Percentiles rank a stretch among this genome's conserved stretches.
phyloP scores from a whole-genome alignment of 1,140 invertebrate genomes.

The Lucilia cuprina region DNA sequence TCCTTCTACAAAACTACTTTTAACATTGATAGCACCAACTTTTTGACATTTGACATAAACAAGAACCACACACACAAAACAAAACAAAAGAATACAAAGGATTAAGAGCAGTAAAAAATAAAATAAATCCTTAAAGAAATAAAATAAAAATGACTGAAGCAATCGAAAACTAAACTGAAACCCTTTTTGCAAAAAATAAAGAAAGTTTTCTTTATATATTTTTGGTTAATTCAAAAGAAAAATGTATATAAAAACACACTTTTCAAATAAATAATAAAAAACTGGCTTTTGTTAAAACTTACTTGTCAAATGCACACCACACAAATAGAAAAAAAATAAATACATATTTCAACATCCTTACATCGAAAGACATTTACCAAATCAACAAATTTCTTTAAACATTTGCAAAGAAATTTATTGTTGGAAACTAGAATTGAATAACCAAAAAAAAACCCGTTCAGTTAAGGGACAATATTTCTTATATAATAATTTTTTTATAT shows the following conservation, averaged over 20 bases:
- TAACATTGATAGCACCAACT: not conserved
- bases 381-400: too few species aligned
- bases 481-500: not conserved
- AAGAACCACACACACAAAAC: not conserved
- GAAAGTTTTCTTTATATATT: not conserved
- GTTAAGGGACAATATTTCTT: not conserved
- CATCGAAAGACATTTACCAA: too few species aligned
- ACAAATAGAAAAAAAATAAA: too few species aligned
- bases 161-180: not conserved
- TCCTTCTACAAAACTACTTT: not conserved
- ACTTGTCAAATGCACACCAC: slow-evolving; percentile 5
- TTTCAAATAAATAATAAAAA: not conserved
- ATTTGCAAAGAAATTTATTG: not conserved
- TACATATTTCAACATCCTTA: too few species aligned
- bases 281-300: not conserved
- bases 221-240: not conserved
- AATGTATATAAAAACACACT: not conserved
- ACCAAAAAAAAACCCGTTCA: not conserved
- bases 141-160: not conserved
- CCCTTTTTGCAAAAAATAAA: not conserved
- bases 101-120: not conserved
- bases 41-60: slow-evolving; percentile 15
- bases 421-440: not conserved
- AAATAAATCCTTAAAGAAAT: not conserved
- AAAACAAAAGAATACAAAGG: not conserved